Conservation (phyloP, 2,113 vertebrate species). For the Myrmecobius fasciatus region DNA sequence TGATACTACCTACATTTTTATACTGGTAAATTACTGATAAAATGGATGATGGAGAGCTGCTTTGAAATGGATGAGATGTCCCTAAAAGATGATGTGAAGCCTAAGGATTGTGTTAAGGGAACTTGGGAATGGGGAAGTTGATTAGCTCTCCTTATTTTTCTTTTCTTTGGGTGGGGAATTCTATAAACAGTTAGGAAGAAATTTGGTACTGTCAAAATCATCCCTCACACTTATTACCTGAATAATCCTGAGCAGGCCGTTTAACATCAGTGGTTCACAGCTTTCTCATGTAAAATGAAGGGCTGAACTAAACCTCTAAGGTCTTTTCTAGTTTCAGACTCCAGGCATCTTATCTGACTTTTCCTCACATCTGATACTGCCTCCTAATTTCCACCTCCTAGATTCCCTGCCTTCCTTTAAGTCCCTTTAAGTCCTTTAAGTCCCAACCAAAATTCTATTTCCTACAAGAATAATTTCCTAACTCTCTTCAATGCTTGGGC, state of each 20-base stretch:
- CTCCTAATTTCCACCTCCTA: not conserved
- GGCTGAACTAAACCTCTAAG: not conserved
- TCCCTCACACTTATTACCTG: not conserved
- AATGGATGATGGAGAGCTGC: not conserved
- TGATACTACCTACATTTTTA: not conserved
- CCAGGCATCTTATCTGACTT: not conserved
- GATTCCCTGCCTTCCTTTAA: not conserved
- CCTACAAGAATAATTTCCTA: not conserved
- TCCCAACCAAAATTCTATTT: not conserved
- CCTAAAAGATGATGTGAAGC: not conserved
- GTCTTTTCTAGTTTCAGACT: not conserved
- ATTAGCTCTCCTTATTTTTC: not conserved
- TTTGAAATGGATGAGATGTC: not conserved
- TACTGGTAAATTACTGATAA: not conserved
- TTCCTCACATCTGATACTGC: not conserved
- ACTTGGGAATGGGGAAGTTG: not conserved
- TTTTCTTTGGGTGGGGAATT: not conserved
- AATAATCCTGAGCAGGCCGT: not conserved
- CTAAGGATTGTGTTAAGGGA: not conserved
- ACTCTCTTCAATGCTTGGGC: not conserved
- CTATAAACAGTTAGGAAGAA: not conserved
- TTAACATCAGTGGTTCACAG: not conserved
- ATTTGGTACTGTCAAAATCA: not conserved
- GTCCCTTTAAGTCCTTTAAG: not conserved
- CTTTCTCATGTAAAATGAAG: not conserved